Conservation (phyloP, 2,113 vertebrate genomes). For the Chrysemys picta region DNA sequence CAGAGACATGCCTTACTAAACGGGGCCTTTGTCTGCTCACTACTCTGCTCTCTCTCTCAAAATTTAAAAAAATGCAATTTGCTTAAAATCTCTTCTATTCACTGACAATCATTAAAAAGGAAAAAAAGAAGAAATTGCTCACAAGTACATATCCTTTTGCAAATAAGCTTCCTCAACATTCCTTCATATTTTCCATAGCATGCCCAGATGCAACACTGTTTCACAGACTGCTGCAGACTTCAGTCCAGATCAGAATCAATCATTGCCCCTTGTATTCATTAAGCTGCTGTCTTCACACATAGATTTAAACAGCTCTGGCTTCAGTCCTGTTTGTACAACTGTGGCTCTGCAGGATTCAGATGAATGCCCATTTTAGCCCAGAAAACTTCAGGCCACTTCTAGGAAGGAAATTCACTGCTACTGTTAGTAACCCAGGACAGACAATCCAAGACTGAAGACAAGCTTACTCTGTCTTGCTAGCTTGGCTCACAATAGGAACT, state of each 20-base stretch:
- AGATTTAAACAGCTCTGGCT: slow-evolving; percentile 57
- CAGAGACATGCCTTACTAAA: slow-evolving; percentile 39
- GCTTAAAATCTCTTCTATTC: slow-evolving; percentile 1
- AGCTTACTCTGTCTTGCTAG: slow-evolving; percentile 15
- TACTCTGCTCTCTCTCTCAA: neutral
- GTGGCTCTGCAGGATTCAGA: neutral
- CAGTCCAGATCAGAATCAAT: slow-evolving; percentile 59
- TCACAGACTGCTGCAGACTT: slow-evolving; percentile 42
- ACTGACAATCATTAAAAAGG: neutral
- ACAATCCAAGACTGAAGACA: neutral
- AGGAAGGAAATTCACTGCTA: slow-evolving; percentile 23
- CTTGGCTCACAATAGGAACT: slow-evolving; percentile 40
- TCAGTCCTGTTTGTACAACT: neutral
- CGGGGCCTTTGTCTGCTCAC: slow-evolving; percentile 62
- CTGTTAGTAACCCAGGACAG: neutral
- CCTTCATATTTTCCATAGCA: slow-evolving; percentile 76
- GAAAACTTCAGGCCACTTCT: slow-evolving; percentile 20
- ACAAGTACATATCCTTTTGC: slow-evolving; percentile 84
- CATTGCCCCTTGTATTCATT: slow-evolving; percentile 55
- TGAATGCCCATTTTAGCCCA: neutral
- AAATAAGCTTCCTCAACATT: slow-evolving; percentile 87
- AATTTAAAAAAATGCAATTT: neutral
- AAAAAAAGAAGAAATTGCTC: slow-evolving; percentile 64
- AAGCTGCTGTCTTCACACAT: slow-evolving; percentile 65
- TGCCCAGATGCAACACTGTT: slow-evolving; percentile 60